A percentile compares a stretch with the other conserved stretches of the same genome.
Evolutionary conservation across 1,140 invertebrate species (phyloP).

Genomic region (Leptinotarsa undecemlineata): DNA sequence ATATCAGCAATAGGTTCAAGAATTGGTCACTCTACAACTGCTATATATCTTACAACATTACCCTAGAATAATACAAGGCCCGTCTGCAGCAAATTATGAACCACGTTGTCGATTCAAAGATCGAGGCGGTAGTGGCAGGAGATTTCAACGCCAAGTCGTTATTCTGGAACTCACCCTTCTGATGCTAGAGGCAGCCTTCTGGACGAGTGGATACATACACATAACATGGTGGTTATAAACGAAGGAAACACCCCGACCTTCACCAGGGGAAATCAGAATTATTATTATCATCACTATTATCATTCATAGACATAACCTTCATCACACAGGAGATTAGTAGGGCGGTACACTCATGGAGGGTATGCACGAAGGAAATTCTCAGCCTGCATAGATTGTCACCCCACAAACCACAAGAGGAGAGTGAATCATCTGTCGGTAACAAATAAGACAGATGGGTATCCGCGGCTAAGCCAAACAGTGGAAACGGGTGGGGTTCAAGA

Average conservation of each 20-base stretch:
- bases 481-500: no score
- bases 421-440: no score
- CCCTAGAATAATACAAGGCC: not conserved
- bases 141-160: not conserved
- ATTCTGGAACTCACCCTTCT: not conserved
- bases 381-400: no score
- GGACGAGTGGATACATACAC: not conserved
- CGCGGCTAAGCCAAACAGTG: no score
- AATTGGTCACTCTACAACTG: not conserved
- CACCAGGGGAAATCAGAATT: not conserved
- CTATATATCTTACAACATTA: no score
- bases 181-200: not conserved
- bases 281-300: no score
- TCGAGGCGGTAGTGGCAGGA: not conserved
- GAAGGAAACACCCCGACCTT: constrained; percentile 7
- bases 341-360: not conserved
- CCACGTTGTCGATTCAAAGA: not conserved
- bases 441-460: no score
- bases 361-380: constrained; percentile 16
- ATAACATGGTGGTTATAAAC: not conserved
- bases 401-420: no score
- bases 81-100: not conserved
- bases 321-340: not conserved
- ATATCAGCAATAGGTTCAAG: not conserved
- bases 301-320: constrained; percentile 1